Percentiles rank a stretch among this genome's conserved stretches.
Conservation (phyloP, 1,140 invertebrate genomes). For the Thaumatotibia leucotreta region DNA sequence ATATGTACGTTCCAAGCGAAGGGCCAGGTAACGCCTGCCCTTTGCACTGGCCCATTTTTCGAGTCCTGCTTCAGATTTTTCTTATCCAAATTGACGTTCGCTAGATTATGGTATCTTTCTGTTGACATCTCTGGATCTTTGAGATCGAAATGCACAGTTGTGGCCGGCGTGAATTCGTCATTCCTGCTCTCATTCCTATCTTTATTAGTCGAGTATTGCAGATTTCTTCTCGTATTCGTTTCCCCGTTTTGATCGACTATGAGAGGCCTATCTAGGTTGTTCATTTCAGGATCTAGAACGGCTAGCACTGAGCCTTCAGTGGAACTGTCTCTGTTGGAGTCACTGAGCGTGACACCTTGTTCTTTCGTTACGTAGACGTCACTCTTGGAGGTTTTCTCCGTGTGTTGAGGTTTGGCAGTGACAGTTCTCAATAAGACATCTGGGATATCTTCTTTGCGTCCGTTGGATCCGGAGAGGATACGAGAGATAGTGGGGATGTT, state of each 20-base stretch:
- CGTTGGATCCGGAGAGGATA: constrained; percentile 88
- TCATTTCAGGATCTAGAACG: constrained; percentile 74
- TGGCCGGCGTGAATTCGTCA: constrained; percentile 59
- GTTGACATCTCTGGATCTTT: constrained; percentile 72
- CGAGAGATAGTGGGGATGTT: constrained; percentile 85
- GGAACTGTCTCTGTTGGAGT: constrained; percentile 60
- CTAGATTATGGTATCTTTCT: constrained; percentile 72
- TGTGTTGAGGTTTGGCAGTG: constrained; percentile 78
- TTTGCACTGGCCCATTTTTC: constrained; percentile 57
- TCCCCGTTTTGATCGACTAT: constrained; percentile 71
- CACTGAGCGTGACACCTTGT: constrained; percentile 59
- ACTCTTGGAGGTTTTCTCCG: constrained; percentile 62
- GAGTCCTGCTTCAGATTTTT: constrained; percentile 62
- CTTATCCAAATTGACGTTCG: constrained; percentile 71
- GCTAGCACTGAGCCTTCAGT: constrained; percentile 69
- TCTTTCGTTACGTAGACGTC: constrained; percentile 67
- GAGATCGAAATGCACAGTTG: constrained; percentile 64
- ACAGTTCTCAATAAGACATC: constrained; percentile 83
- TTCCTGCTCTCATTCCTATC: constrained; percentile 57
- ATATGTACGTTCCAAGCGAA: constrained; percentile 94
- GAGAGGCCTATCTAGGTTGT: constrained; percentile 73
- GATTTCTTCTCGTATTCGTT: constrained; percentile 72
- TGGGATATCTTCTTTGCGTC: constrained; percentile 86
- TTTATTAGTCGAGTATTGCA: constrained; percentile 70
- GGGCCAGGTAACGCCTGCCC: constrained; percentile 80